These are phyloP conservation scores for Bettongia penicillata DNA, from an alignment of 2,113 vertebrate species.

Conservation along the genomic window DNA sequence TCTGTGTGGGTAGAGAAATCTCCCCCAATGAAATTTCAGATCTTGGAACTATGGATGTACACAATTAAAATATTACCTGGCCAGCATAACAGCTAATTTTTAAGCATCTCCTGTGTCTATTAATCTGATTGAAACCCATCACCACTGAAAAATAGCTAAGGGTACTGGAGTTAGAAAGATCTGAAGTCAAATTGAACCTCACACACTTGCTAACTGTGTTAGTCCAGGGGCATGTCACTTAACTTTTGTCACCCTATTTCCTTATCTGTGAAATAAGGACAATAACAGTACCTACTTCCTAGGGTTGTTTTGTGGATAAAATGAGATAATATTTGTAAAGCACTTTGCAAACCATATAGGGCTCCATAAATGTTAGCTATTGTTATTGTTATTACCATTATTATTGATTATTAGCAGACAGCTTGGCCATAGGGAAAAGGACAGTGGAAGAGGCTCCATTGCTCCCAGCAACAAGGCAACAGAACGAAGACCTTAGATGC, in stretches of 20 bases:
- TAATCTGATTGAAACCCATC: neutral
- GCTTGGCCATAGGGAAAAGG: neutral
- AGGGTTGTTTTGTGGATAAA: neutral
- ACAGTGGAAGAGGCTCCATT: neutral
- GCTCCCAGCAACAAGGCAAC: neutral
- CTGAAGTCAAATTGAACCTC: neutral
- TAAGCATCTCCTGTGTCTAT: neutral
- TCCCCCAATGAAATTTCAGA: neutral
- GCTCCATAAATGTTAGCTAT: neutral
- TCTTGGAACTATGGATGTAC: neutral
- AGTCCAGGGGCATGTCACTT: neutral
- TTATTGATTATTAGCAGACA: neutral
- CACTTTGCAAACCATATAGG: neutral
- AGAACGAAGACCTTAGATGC: too few species aligned
- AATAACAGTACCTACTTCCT: neutral
- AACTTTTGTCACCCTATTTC: neutral
- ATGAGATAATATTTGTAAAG: neutral
- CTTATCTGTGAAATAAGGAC: neutral
- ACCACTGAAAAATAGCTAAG: neutral
- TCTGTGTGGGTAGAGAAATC: neutral
- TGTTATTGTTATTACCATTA: neutral
- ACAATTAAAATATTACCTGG: neutral
- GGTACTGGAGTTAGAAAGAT: neutral
- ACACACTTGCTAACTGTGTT: neutral
- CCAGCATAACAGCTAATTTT: neutral